These are phyloP conservation scores for Mactromeris polynyma DNA, from an alignment of 2,888 invertebrate genomes.

Conservation along the genomic window DNA sequence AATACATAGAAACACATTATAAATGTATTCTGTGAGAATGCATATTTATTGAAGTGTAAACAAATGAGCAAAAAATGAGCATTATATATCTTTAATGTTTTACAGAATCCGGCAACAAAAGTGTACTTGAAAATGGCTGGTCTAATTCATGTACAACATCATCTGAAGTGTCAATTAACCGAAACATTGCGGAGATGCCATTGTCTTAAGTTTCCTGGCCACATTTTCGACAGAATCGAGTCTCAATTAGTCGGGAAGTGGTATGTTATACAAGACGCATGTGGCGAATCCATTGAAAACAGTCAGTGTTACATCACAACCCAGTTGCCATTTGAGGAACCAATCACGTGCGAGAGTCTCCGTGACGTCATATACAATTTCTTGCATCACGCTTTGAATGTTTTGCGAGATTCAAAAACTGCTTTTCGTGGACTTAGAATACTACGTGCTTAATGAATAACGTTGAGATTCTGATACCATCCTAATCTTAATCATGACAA, in stretches of 20 bases:
- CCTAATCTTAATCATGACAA: neutral
- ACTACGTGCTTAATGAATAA: neutral
- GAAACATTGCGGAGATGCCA: neutral
- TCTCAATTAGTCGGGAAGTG: slow-evolving; percentile 10
- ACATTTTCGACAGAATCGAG: slow-evolving; percentile 5
- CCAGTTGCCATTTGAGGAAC: neutral
- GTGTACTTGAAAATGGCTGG: neutral
- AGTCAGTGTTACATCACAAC: slow-evolving; percentile 15
- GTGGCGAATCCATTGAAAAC: slow-evolving; percentile 3
- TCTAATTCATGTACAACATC: neutral
- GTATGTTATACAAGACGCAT: slow-evolving; percentile 12
- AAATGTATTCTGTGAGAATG: too few relatives aligned
- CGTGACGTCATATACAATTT: slow-evolving; percentile 31
- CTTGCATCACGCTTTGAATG: neutral
- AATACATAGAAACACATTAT: too few relatives aligned
- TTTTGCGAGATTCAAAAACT: neutral
- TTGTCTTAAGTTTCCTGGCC: neutral
- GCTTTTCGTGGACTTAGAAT: neutral
- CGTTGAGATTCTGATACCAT: neutral
- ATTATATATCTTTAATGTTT: neutral
- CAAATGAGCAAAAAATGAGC: too few relatives aligned
- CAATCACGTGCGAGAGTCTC: slow-evolving; percentile 15
- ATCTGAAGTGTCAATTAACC: neutral
- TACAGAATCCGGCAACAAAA: neutral
- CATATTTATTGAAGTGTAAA: too few relatives aligned